Base-by-base conservation (phyloP, 1,140 invertebrate genomes). In the Diabrotica undecimpunctata region DNA sequence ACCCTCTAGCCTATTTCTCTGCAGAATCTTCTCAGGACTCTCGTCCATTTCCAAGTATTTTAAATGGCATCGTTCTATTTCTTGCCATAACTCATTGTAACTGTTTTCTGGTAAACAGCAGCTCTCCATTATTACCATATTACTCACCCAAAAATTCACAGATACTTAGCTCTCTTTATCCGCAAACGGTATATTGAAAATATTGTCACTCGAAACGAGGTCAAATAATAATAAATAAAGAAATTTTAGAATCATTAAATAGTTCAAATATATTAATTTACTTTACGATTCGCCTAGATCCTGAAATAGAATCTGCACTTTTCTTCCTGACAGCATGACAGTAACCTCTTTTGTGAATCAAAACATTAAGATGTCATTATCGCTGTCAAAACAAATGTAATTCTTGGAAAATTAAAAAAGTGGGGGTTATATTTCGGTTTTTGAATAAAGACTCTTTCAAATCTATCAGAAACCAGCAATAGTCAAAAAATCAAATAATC, bases 41-140 rank as follows among this genome's bases (percentile, higher is more conserved):
- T 91, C 89, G 69, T 92, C 90, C n/a, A 85, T 87, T 73, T 91
- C 86, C 54, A 93, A 79, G 79, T 88, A 91, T 64, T 81, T 85
- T 78, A 90, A 84, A 80, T 92, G 89, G 61, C 85, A 82, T 66
- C 86, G 81, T 69, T 91, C 83, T 68, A 92, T 87, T 74, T 87
- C 84, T 61, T 83, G 78, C 82, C 86, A 89, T 67, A 92, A 79
- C 66, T 87, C 85, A 50, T 83, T 81, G 66, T 86, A 76, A 70
- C 81, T 80, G 61, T 86, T 84, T 68, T 83, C 81, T 51, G 55
- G 57, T 54, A 62, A 66, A 70, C 69, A 70, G 65, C 71, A 75
- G 41, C 65, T 66, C 52, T 77, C 75, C 75, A 77, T 77, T 54
- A 72, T 72, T 61, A 74, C 74, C 72, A 75, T 76, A 72, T 69